A percentile compares a stretch with the other conserved stretches of the same genome.
Evolutionary conservation across 1,140 invertebrate species (phyloP).

Genomic region (Meloidogyne exigua): DNA sequence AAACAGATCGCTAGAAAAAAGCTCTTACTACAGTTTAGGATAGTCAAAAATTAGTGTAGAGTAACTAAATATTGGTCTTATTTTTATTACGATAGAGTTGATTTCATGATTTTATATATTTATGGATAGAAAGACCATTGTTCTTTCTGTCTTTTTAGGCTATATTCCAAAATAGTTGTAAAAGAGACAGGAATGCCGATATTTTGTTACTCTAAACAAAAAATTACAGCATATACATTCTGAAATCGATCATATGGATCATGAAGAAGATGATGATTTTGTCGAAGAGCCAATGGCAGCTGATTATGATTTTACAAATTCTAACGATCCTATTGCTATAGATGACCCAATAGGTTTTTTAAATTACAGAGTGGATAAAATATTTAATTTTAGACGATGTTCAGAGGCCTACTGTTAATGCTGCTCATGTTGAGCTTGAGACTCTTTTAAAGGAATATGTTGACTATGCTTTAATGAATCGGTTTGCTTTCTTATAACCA

Average conservation of each 20-base stretch:
- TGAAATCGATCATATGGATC: slow-evolving; percentile 28
- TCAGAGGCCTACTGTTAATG: slow-evolving; percentile 30
- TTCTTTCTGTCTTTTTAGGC: no score
- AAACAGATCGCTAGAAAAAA: no score
- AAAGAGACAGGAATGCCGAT: no score
- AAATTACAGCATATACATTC: background rate
- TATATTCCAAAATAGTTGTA: no score
- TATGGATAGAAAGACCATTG: no score
- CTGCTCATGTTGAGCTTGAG: slow-evolving; percentile 39
- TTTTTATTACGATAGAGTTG: no score
- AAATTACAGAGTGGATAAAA: background rate
- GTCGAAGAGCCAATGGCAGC: slow-evolving; percentile 36
- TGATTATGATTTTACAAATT: slow-evolving; percentile 34
- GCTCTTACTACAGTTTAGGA: no score
- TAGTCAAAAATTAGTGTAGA: no score
- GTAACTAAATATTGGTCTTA: no score
- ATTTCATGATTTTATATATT: no score
- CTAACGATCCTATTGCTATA: slow-evolving; percentile 31
- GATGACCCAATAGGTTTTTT: slow-evolving; percentile 35
- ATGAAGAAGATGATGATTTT: slow-evolving; percentile 30
- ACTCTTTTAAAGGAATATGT: slow-evolving; percentile 34
- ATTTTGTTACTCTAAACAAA: no score
- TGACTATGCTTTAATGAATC: slow-evolving; percentile 42
- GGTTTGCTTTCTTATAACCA: slow-evolving; percentile 2
- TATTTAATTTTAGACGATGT: slow-evolving; percentile 20